Evolutionary conservation across 2,888 invertebrate genomes (phyloP).

Genomic region (Platerodrilus igneus): DNA sequence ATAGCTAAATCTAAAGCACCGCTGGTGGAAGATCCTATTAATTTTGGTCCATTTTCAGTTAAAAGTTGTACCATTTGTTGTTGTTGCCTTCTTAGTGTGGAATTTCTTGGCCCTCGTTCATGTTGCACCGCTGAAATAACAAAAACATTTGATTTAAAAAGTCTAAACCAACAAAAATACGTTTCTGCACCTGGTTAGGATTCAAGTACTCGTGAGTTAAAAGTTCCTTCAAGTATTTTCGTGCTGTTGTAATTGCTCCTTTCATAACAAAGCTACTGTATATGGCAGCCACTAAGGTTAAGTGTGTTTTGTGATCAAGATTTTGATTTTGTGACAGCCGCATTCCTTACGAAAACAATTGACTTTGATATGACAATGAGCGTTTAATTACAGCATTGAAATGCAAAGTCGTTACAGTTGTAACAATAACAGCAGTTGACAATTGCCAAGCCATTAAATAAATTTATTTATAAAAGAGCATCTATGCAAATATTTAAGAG

Average conservation of each 20-base stretch:
- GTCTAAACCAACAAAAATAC: constrained; percentile 8
- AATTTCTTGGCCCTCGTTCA: constrained; percentile 93
- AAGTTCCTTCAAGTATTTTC: constrained; percentile 18
- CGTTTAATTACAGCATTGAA: too few relatives aligned
- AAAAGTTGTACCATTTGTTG: constrained; percentile 68
- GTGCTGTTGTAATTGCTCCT: constrained; percentile 17
- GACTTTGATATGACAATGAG: too few relatives aligned
- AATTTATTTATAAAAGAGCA: too few relatives aligned
- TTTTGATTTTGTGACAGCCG: too few relatives aligned
- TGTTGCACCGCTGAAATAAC: constrained; percentile 87
- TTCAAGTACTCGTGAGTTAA: constrained; percentile 12
- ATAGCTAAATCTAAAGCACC: constrained; percentile 52
- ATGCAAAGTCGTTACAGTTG: too few relatives aligned
- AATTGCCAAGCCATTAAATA: too few relatives aligned
- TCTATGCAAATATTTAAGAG: too few relatives aligned
- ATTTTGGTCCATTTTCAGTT: constrained; percentile 55
- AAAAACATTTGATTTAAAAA: constrained; percentile 3
- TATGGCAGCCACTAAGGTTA: too few relatives aligned
- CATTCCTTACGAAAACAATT: too few relatives aligned
- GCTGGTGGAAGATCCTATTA: constrained; percentile 38
- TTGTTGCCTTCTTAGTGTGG: constrained; percentile 91
- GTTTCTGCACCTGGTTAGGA: constrained; percentile 32
- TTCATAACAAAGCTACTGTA: constrained; percentile 9
- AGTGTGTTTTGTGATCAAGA: constrained; percentile 6
- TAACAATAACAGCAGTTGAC: too few relatives aligned